These are phyloP conservation scores for Bothrops jararaca DNA, from an alignment of 2,113 vertebrate species.

Conservation along the genomic window DNA sequence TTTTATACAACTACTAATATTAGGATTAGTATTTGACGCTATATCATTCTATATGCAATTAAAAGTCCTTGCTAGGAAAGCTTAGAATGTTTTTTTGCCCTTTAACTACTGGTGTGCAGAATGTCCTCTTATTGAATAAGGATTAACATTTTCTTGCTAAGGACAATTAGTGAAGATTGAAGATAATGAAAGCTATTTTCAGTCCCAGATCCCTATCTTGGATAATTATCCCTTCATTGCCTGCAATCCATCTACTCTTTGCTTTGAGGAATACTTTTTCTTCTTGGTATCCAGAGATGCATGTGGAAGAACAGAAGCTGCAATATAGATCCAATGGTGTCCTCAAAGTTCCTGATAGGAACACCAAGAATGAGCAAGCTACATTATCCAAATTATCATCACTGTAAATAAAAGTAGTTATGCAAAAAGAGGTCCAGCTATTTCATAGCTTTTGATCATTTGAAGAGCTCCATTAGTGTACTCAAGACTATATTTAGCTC, in stretches of 20 bases:
- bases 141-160: slow-evolving; percentile 52
- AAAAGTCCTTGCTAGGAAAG: background rate
- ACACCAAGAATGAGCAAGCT: slow-evolving; percentile 16
- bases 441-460: background rate
- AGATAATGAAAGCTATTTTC: slow-evolving; percentile 62
- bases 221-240: slow-evolving; percentile 7
- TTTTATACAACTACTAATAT: slow-evolving; percentile 11
- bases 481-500: background rate
- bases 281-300: background rate
- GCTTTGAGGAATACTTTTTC: slow-evolving; percentile 15
- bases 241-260: slow-evolving; percentile 17
- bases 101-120: slow-evolving; percentile 54
- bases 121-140: slow-evolving; percentile 66
- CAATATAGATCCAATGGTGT: background rate
- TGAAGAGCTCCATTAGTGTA: background rate
- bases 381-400: background rate
- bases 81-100: background rate
- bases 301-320: slow-evolving; percentile 10
- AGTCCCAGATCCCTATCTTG: slow-evolving; percentile 39
- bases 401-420: background rate
- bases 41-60: background rate
- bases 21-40: slow-evolving; percentile 2
- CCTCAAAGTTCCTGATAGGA: slow-evolving; percentile 13
- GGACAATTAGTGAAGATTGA: slow-evolving; percentile 53
- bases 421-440: background rate